Evolutionary conservation across 1,140 invertebrate genomes (phyloP).

Genomic region (Mercenaria mercenaria): DNA sequence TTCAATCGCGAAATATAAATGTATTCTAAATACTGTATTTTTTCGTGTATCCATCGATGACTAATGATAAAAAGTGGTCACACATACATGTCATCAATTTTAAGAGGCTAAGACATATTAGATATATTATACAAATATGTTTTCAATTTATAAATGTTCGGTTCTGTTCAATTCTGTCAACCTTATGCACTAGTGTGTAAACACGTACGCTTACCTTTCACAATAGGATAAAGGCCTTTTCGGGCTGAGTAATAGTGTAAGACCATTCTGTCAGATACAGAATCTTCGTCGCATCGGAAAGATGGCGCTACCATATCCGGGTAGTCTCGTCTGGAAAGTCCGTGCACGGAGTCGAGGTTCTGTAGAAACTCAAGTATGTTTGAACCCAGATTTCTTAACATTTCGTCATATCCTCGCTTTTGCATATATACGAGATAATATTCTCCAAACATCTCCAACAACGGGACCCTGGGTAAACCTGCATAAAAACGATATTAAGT

Average conservation of each 20-base stretch:
- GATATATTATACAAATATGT: no score
- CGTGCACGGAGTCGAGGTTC: slow-evolving; percentile 77
- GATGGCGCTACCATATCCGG: slow-evolving; percentile 76
- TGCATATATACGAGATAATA: slow-evolving; percentile 71
- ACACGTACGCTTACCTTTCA: slow-evolving; percentile 71
- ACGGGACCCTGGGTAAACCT: slow-evolving; percentile 72
- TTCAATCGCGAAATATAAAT: no score
- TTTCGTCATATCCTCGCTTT: slow-evolving; percentile 73
- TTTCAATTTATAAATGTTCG: no score
- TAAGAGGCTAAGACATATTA: no score
- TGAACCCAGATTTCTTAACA: slow-evolving; percentile 75
- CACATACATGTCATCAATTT: no score
- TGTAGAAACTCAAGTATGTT: slow-evolving; percentile 79
- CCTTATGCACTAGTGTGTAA: no score
- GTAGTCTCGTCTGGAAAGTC: slow-evolving; percentile 69
- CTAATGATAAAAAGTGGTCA: no score
- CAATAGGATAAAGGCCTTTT: slow-evolving; percentile 71
- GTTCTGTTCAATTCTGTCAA: no score
- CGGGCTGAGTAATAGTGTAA: slow-evolving; percentile 76
- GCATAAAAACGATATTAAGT: no score
- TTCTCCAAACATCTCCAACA: slow-evolving; percentile 74
- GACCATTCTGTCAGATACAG: slow-evolving; percentile 74
- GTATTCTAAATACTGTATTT: no score
- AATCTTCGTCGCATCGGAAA: slow-evolving; percentile 78
- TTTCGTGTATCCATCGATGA: no score